Base-by-base conservation (phyloP, 2,888 invertebrate genomes). In the Cybosia mesomella region DNA sequence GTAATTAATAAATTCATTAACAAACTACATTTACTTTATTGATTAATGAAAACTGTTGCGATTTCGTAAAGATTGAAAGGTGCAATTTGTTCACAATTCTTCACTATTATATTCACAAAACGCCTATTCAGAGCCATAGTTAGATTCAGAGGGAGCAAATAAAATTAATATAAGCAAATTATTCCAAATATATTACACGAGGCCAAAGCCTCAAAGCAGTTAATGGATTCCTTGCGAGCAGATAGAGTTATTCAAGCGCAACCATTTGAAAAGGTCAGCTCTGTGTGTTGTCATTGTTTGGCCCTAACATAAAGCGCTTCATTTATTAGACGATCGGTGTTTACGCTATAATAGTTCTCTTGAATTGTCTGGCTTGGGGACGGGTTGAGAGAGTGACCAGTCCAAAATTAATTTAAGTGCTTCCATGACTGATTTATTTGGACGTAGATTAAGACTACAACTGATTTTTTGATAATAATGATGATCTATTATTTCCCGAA, bases 231-330 rank as follows among this genome's bases (percentile, higher is more conserved):
- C 10, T 32, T 39, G 43, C 15, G 3, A 21, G 34, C 28, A 22
- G 36, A 28, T n/a, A 32, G 34, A 34, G 58, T 34, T 22, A 58
- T 34, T 34, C 28, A 58, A 58, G n/a, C 18, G n/a, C 34, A 49
- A 49, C 49, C 49, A 49, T 49, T 9, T 49, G 49, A 49, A 49
- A 49, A 49, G 49, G 49, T 49, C 22, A 60, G 22, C 49, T n/a
- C 49, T 43, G 49, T 18, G 49, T 49, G 49, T 49, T n/a, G 49
- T 9, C 49, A n/a, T n/a, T 49, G 49, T 49, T 49, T 49, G 18
- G n/a, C 18, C 18, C 9, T n/a, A 49, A 49, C 49, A 49, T 49
- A 49, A n/a, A 49, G 49, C n/a, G 49, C 18, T 49, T 49, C n/a
- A 49, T 49, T 49, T 49, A 49, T n/a, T n/a, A 49, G 8, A 49